A percentile compares a stretch with the other conserved stretches of the same genome.
phyloP scores from a whole-genome alignment of 2,888 invertebrate species.

The Microplitis manilae region DNA sequence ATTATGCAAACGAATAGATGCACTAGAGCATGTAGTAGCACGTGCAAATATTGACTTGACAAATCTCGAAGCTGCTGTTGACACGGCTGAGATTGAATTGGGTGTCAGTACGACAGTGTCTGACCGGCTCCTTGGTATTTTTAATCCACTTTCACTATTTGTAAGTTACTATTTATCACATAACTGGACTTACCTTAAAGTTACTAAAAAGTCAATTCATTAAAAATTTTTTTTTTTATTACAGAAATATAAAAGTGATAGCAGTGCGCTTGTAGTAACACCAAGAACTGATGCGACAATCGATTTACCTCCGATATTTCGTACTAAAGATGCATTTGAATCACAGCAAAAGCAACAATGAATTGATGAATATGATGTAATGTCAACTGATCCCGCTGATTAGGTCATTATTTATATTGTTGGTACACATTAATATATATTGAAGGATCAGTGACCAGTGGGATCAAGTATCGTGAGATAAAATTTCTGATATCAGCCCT shows the following conservation, averaged over 20 bases:
- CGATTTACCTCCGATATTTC: constrained; percentile 61
- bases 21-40: constrained; percentile 66
- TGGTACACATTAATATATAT: no score
- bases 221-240: constrained; percentile 43
- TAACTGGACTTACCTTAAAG: background rate
- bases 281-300: constrained; percentile 47
- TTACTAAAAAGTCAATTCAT: background rate
- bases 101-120: constrained; percentile 57
- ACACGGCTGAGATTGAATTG: constrained; percentile 66
- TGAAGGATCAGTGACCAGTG: no score
- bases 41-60: constrained; percentile 64
- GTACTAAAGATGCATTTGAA: constrained; percentile 62
- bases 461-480: no score
- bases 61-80: constrained; percentile 66
- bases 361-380: constrained; percentile 21
- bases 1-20: constrained; percentile 66
- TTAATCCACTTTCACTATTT: constrained; percentile 69
- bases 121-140: constrained; percentile 65
- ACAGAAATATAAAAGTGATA: constrained; percentile 61
- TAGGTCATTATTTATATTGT: background rate
- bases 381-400: constrained; percentile 19
- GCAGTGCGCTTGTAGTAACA: constrained; percentile 45
- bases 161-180: constrained; percentile 56
- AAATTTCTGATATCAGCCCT: no score
- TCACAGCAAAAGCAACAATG: constrained; percentile 41